Conservation (phyloP, 2,888 invertebrate genomes). For the Oithona nana region DNA sequence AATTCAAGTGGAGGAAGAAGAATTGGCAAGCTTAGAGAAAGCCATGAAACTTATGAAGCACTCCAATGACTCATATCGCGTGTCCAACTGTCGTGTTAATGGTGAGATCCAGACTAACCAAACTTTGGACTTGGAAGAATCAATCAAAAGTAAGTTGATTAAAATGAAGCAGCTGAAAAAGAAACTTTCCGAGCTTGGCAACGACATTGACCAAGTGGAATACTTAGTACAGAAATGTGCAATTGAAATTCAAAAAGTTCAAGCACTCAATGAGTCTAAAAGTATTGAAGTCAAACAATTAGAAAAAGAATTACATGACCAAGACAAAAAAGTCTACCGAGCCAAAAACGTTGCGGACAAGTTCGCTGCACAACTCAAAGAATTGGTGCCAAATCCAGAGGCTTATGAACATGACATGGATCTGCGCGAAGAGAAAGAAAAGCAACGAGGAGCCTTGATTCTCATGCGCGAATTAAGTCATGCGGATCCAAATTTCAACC, state of each 20-base stretch:
- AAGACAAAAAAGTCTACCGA: neutral
- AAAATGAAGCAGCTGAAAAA: neutral
- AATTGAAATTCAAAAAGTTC: neutral
- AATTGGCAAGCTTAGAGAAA: neutral
- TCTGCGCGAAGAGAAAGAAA: neutral
- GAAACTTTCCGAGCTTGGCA: neutral
- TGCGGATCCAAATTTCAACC: neutral
- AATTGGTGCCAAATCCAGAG: neutral
- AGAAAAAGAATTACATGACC: neutral
- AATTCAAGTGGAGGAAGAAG: neutral
- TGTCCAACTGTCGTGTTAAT: neutral
- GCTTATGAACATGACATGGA: conserved; percentile 1
- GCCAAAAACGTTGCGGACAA: neutral
- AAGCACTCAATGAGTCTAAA: neutral
- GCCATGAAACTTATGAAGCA: neutral
- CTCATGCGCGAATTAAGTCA: neutral
- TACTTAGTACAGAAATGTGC: neutral
- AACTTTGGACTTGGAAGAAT: neutral
- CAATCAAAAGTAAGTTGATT: neutral
- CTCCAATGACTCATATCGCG: conserved; percentile 6
- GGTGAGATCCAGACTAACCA: neutral
- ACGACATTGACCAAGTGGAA: neutral
- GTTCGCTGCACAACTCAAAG: neutral
- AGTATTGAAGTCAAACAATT: neutral
- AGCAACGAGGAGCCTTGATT: neutral